phyloP scores from a whole-genome alignment of 2,797 vertebrate genomes.

The Euphonia xanthogaster region DNA sequence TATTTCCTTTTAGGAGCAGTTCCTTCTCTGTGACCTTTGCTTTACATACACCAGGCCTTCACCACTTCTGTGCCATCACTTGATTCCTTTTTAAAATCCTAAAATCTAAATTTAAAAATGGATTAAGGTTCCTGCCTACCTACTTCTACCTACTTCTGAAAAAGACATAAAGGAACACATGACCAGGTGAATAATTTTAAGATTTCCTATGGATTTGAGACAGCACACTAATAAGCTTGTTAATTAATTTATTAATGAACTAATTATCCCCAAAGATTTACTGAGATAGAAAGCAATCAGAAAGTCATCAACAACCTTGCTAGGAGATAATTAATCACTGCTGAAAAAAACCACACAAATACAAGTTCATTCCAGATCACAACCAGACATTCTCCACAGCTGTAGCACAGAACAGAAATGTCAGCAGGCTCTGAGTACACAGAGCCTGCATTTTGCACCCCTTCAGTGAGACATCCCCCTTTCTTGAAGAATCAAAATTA shows the following conservation, averaged over 20 bases:
- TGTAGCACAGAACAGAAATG: neutral
- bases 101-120: neutral
- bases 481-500: neutral
- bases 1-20: neutral
- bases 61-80: neutral
- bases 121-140: neutral
- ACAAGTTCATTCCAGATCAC: neutral
- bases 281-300: neutral
- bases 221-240: neutral
- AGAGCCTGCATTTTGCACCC: neutral
- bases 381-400: neutral
- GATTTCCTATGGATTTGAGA: neutral
- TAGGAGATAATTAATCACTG: neutral
- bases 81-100: neutral
- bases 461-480: neutral
- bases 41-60: neutral
- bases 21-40: neutral
- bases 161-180: neutral
- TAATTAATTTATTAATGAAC: slow-evolving; percentile 13
- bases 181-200: neutral
- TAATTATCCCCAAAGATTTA: neutral
- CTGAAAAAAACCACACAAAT: neutral
- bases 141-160: neutral
- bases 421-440: neutral
- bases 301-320: neutral